These are phyloP conservation scores for Trypoxylus dichotomus DNA, from an alignment of 1,140 invertebrate species.

Conservation along the genomic window DNA sequence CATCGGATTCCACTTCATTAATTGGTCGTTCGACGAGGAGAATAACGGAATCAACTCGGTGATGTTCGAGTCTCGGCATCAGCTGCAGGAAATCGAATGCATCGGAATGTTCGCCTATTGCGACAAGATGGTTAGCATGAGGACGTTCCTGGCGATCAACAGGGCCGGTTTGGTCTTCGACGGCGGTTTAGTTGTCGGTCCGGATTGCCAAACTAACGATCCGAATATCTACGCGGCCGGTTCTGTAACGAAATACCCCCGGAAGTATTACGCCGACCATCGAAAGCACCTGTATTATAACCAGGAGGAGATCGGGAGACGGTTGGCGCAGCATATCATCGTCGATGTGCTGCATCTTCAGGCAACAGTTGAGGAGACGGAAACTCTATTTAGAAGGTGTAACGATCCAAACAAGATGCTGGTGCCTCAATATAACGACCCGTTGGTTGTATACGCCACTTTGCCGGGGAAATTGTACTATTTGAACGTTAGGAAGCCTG, in stretches of 20 bases:
- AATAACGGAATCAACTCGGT: constrained; percentile 39
- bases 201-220: constrained; percentile 70
- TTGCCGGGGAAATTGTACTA: constrained; percentile 57
- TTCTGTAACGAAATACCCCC: constrained; percentile 64
- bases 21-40: constrained; percentile 39
- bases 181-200: constrained; percentile 68
- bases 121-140: constrained; percentile 51
- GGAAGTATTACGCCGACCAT: constrained; percentile 52
- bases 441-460: constrained; percentile 51
- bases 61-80: constrained; percentile 55
- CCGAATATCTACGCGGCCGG: constrained; percentile 69
- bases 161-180: constrained; percentile 71
- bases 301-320: constrained; percentile 41
- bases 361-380: not conserved
- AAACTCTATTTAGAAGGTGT: constrained; percentile 16
- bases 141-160: constrained; percentile 62
- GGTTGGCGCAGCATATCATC: constrained; percentile 43
- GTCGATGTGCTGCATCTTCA: constrained; percentile 38
- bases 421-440: constrained; percentile 47
- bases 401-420: constrained; percentile 12
- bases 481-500: constrained; percentile 55
- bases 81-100: constrained; percentile 53
- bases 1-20: constrained; percentile 43
- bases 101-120: constrained; percentile 59
- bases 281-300: constrained; percentile 50